phyloP scores from a whole-genome alignment of 2,797 vertebrate species.

The Hylomyscus alleni region DNA sequence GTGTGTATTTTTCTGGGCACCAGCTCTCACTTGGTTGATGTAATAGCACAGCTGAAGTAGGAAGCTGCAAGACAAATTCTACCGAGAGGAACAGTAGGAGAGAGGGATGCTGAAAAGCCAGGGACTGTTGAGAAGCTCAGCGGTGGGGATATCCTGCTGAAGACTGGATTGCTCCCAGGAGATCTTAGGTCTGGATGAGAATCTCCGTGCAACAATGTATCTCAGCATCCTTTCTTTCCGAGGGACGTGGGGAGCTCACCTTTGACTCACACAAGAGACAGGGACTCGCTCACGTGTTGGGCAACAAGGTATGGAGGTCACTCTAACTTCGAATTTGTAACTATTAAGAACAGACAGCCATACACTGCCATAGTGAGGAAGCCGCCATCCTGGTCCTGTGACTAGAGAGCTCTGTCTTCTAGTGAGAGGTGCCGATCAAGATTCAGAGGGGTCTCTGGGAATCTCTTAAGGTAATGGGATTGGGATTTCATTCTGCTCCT shows the following conservation, averaged over 20 bases:
- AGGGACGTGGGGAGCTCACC: constrained; percentile 27
- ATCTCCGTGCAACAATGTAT: constrained; percentile 39
- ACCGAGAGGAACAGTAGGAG: constrained; percentile 84
- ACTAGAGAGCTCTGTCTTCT: constrained; percentile 23
- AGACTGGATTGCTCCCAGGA: constrained; percentile 43
- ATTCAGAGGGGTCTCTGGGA: neutral
- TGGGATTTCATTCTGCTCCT: constrained; percentile 4
- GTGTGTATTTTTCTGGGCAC: constrained; percentile 86
- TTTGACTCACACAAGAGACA: constrained; percentile 51
- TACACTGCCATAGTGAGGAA: constrained; percentile 62
- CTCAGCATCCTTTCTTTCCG: constrained; percentile 3
- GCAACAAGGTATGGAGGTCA: neutral
- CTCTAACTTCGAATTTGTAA: constrained; percentile 76
- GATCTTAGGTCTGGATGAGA: constrained; percentile 5
- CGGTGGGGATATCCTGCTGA: neutral
- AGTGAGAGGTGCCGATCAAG: constrained; percentile 24
- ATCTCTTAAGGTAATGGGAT: constrained; percentile 6
- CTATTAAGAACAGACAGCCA: constrained; percentile 70
- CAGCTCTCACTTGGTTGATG: constrained; percentile 89
- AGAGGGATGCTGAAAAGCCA: constrained; percentile 79
- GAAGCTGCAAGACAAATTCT: constrained; percentile 84
- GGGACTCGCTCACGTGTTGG: constrained; percentile 56
- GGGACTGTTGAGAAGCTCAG: constrained; percentile 35
- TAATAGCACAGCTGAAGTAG: constrained; percentile 87
- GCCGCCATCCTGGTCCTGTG: neutral